These are phyloP conservation scores for Empidonax traillii DNA, from an alignment of 2,113 vertebrate species.

Conservation along the genomic window DNA sequence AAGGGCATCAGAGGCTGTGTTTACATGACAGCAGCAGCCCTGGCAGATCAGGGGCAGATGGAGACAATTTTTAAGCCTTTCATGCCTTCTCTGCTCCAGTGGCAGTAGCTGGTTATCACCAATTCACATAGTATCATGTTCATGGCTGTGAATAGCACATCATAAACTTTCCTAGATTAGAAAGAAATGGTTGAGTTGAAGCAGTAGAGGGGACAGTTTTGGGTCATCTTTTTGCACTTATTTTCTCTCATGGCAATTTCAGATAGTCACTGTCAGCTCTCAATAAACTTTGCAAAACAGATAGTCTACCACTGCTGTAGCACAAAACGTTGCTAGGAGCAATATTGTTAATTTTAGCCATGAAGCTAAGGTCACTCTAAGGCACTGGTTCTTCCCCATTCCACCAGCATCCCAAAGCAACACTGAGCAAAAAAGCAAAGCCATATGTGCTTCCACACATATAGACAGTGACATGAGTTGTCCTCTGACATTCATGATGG, in stretches of 20 bases:
- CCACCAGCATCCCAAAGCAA: not conserved
- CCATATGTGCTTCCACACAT: rapidly evolving
- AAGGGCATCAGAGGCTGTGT: not conserved
- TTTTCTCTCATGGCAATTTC: not conserved
- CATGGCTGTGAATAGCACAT: not conserved
- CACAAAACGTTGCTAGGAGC: not conserved
- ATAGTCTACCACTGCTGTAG: not conserved
- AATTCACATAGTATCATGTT: not conserved
- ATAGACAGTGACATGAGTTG: not conserved
- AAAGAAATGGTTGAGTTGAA: not conserved
- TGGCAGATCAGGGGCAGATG: not conserved
- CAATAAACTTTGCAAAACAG: not conserved
- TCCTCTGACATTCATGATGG: not conserved
- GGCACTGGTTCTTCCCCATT: not conserved
- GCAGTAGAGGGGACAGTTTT: not conserved
- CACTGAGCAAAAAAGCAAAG: not conserved
- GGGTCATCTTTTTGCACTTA: not conserved
- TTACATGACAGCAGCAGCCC: not conserved
- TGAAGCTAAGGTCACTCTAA: not conserved
- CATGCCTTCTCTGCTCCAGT: not conserved
- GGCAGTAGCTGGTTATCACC: not conserved
- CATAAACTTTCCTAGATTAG: not conserved
- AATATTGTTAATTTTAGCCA: not conserved
- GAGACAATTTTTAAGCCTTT: not conserved
- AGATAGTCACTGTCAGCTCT: not conserved